Conservation (phyloP, 1,140 invertebrate species). For the Conopomorpha cramerella region DNA sequence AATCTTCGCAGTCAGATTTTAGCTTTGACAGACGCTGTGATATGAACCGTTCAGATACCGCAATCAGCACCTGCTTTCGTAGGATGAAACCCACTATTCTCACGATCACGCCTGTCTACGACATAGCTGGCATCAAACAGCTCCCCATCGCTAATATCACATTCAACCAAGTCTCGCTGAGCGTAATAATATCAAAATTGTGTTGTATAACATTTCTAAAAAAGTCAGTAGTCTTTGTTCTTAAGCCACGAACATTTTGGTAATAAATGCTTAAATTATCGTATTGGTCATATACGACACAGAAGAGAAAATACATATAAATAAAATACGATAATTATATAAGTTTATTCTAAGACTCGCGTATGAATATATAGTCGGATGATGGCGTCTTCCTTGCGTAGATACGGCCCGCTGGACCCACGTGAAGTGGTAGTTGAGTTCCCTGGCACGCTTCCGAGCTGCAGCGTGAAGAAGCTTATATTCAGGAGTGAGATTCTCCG, state of each 20-base stretch:
- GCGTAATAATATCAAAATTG: background rate
- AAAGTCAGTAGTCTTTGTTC: background rate
- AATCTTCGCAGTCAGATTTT: background rate
- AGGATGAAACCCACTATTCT: background rate
- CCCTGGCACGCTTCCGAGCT: background rate
- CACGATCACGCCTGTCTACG: background rate
- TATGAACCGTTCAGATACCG: background rate
- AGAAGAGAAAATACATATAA: background rate
- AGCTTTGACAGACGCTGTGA: background rate
- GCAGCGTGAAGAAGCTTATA: background rate
- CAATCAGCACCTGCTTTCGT: background rate
- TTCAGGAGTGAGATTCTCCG: background rate
- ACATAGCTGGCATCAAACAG: background rate
- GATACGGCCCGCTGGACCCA: background rate
- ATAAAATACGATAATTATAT: background rate
- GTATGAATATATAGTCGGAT: background rate
- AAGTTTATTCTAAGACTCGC: background rate
- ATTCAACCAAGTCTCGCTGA: background rate
- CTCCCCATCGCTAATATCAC: background rate
- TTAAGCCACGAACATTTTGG: background rate
- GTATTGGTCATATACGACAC: background rate
- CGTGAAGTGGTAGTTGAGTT: background rate
- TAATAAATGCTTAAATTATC: background rate
- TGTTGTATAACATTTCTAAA: background rate
- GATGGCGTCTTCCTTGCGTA: background rate